Conservation (phyloP, 1,140 invertebrate species). For the Aradophagus sp. region DNA sequence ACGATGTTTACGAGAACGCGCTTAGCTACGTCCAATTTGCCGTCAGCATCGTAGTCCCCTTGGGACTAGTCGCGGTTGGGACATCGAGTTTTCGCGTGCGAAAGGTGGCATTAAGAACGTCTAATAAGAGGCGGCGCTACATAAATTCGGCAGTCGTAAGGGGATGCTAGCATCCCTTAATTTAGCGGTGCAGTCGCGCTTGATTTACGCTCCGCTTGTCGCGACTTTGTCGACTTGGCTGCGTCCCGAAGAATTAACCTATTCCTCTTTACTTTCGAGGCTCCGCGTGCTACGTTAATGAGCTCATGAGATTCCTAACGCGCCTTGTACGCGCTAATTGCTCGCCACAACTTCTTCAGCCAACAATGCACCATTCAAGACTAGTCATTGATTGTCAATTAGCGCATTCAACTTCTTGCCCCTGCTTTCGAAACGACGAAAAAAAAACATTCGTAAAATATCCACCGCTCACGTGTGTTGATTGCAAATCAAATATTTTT, state of each 20-base stretch:
- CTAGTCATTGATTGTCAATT: constrained; percentile 47
- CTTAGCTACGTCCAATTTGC: constrained; percentile 51
- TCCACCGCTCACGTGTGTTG: too few relatives aligned
- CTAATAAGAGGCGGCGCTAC: constrained; percentile 57
- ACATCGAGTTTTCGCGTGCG: constrained; percentile 45
- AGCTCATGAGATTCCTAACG: constrained; percentile 50
- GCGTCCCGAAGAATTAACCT: constrained; percentile 52
- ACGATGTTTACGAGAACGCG: constrained; percentile 53
- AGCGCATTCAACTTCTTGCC: constrained; percentile 13
- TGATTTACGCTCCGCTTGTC: constrained; percentile 55
- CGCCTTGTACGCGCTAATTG: constrained; percentile 47
- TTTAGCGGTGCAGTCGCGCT: constrained; percentile 49
- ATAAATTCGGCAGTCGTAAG: constrained; percentile 58
- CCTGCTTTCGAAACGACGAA: background rate
- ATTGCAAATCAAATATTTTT: too few relatives aligned
- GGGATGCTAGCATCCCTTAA: constrained; percentile 56
- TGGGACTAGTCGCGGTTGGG: constrained; percentile 49
- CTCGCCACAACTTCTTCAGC: constrained; percentile 42
- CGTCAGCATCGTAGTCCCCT: constrained; percentile 29
- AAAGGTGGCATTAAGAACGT: constrained; percentile 54
- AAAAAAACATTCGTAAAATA: too few relatives aligned
- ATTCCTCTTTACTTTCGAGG: constrained; percentile 45
- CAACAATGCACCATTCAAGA: constrained; percentile 44
- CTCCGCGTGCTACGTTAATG: constrained; percentile 49
- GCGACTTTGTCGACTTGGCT: constrained; percentile 47